Conservation (phyloP, 92 coral and sea anemone genomes). For the Phenganax stokvisi region DNA sequence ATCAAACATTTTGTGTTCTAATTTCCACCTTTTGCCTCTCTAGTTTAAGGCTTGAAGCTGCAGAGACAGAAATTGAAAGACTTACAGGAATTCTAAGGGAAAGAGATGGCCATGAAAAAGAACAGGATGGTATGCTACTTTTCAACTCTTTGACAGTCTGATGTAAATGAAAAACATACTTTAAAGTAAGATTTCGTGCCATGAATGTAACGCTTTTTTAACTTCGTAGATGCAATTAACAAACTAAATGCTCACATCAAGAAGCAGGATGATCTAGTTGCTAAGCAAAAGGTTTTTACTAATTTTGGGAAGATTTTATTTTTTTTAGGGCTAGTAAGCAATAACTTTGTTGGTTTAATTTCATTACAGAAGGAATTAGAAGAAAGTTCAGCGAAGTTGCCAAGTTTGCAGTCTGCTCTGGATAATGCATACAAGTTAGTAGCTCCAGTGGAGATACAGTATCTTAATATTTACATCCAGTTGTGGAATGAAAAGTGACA, state of each 20-base stretch:
- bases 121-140: conserved; percentile 66
- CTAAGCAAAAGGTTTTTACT: conserved; percentile 61
- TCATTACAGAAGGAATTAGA: conserved; percentile 72
- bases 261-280: conserved; percentile 76
- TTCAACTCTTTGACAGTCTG: neutral
- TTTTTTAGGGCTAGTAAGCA: neutral
- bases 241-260: conserved; percentile 80
- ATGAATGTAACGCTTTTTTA: neutral
- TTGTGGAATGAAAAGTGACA: neutral
- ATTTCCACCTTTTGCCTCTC: neutral
- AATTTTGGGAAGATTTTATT: neutral
- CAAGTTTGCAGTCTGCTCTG: conserved; percentile 83
- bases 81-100: conserved; percentile 71
- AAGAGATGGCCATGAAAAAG: conserved; percentile 65
- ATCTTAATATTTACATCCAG: neutral
- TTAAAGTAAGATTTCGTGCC: too few species aligned
- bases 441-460: neutral
- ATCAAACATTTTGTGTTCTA: neutral
- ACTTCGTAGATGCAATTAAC: conserved; percentile 67
- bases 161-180: neutral
- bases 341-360: neutral
- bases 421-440: conserved; percentile 97
- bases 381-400: conserved; percentile 69
- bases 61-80: conserved; percentile 68
- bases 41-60: conserved; percentile 65